These are phyloP conservation scores for Andrena bicolor DNA, from an alignment of 2,888 invertebrate genomes.

Conservation along the genomic window DNA sequence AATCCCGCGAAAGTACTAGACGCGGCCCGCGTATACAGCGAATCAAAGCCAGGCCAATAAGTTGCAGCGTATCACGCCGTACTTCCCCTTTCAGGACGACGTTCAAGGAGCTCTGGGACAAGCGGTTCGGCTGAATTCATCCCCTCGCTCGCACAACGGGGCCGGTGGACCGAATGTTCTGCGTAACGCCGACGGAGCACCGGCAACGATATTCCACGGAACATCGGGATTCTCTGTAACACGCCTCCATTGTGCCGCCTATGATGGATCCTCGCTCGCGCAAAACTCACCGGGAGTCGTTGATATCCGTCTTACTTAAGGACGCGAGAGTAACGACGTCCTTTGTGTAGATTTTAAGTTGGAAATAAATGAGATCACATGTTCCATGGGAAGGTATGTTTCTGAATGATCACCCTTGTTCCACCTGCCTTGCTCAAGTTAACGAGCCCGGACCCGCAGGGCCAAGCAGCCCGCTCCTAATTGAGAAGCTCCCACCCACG, in stretches of 20 bases:
- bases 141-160: neutral
- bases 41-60: neutral
- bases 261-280: neutral
- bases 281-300: neutral
- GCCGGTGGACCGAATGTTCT: neutral
- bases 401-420: slow-evolving; percentile 4
- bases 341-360: slow-evolving; percentile 13
- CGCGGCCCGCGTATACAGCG: no score
- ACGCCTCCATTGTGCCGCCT: neutral
- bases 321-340: neutral
- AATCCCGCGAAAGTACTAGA: no score
- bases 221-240: neutral
- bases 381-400: neutral
- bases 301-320: slow-evolving; percentile 2
- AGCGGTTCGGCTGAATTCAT: slow-evolving; percentile 69
- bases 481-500: neutral
- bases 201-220: no score
- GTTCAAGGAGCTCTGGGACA: slow-evolving; percentile 73
- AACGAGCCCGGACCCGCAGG: slow-evolving; percentile 3
- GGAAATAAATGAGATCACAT: slow-evolving; percentile 6
- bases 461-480: slow-evolving; percentile 8
- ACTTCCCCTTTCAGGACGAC: slow-evolving; percentile 64
- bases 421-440: neutral
- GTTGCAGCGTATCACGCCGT: neutral
- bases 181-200: neutral